Conservation (phyloP, 2,113 vertebrate species). For the Dicerorhinus sumatrensis region DNA sequence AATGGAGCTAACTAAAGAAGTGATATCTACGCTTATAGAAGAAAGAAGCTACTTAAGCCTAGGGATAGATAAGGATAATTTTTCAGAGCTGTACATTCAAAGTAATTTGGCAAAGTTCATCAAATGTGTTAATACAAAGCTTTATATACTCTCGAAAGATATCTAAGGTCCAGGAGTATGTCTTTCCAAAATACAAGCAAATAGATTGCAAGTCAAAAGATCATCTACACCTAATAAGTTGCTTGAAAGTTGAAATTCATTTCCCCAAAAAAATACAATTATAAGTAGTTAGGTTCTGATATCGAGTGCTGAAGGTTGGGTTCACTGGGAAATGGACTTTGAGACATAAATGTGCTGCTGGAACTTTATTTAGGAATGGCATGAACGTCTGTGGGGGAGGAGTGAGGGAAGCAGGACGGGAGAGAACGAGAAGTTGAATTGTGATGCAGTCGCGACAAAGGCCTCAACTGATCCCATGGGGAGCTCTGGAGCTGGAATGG, state of each 20-base stretch:
- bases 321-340: neutral
- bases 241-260: neutral
- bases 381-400: neutral
- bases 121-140: neutral
- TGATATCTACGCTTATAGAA: neutral
- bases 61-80: neutral
- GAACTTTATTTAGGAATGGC: neutral
- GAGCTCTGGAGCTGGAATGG: neutral
- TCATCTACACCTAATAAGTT: neutral
- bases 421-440: neutral
- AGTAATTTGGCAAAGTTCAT: neutral
- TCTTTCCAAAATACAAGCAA: neutral
- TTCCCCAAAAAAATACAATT: neutral
- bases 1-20: neutral
- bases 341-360: neutral
- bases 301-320: neutral
- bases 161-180: neutral
- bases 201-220: neutral
- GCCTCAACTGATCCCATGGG: neutral
- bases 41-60: neutral
- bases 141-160: neutral
- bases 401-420: neutral
- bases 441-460: neutral
- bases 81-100: slow-evolving; percentile 37
- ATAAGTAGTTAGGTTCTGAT: neutral